Base-by-base conservation (phyloP, 2,797 vertebrate species). In the Periophthalmus magnuspinnatus region DNA sequence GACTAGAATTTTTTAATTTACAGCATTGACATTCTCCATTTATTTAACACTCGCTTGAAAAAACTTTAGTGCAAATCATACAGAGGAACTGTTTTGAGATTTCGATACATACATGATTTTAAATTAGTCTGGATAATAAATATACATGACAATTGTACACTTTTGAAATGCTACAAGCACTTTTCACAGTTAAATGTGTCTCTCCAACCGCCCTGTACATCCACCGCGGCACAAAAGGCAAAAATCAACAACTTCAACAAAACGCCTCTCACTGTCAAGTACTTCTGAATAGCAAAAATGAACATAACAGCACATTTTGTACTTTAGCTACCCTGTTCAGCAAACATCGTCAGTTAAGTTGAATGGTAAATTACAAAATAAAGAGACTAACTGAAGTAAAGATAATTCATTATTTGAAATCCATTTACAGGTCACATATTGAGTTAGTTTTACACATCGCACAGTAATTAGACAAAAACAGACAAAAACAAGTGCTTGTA, bases 61-160 rank as follows among this genome's bases (percentile, higher is more conserved):
- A 85, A 81, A 62, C 67, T 75, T 87, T 83, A 88, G 90, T 92
- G 90, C 90, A 93, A 92, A 90, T 91, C 82, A 90, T 87, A 90
- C 79, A 89, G 67, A 88, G 60, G 67, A 89, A 85, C 78, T 52
- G 13, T 82, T 83, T 69, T 76, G 79, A 84, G 78, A 87, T 82
- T 38, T 41, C 55, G 72, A 86, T 80, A 67, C 59, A 56, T 77
- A 69, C 58, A 62, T 77, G 68, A 82, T 86, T 88, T 92, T 87
- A 88, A 91, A 87, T 90, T 86, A 91, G 41, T 64, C 62, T 86
- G 6, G 17, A 60, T 86, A 88, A 92, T 92, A 91, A 92, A 93
- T 91, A 92, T 89, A 88, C 86, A 90, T 67, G 48, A 86, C 64
- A 70, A 67, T 84, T 90, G 86, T 88, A 89, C 82, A 90, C 81